Conservation (phyloP, 2,888 invertebrate genomes). For the Choreutis nemorana region DNA sequence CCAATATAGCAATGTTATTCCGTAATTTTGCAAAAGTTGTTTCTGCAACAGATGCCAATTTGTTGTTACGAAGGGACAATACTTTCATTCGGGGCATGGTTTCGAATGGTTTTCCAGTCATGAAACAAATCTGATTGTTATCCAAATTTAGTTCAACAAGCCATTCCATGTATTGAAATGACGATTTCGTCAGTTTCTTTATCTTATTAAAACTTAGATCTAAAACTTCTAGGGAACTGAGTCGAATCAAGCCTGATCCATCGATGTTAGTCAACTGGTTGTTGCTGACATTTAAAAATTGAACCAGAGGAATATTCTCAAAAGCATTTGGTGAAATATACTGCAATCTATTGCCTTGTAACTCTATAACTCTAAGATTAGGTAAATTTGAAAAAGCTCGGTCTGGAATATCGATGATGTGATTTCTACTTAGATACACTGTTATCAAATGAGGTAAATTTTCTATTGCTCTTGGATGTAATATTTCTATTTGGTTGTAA, state of each 20-base stretch:
- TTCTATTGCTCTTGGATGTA: constrained; percentile 77
- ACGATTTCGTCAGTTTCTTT: constrained; percentile 72
- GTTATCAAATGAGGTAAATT: constrained; percentile 74
- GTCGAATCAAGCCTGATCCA: constrained; percentile 74
- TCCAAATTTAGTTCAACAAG: constrained; percentile 86
- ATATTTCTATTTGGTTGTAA: constrained; percentile 78
- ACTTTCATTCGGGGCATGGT: constrained; percentile 86
- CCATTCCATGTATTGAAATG: constrained; percentile 81
- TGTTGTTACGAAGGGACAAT: constrained; percentile 79
- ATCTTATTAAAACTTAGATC: constrained; percentile 85
- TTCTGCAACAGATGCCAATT: constrained; percentile 77
- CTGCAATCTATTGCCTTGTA: constrained; percentile 81
- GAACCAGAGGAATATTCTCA: constrained; percentile 77
- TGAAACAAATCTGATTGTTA: constrained; percentile 82
- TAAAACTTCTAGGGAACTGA: constrained; percentile 83
- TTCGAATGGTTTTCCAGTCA: constrained; percentile 82
- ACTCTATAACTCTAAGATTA: constrained; percentile 74
- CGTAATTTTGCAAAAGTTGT: constrained; percentile 76
- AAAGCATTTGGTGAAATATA: constrained; percentile 79
- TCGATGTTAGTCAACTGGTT: constrained; percentile 81
- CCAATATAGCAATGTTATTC: constrained; percentile 82
- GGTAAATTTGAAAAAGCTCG: constrained; percentile 80
- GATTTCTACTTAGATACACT: constrained; percentile 75
- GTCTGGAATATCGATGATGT: constrained; percentile 77
- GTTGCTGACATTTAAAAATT: constrained; percentile 83